These are phyloP conservation scores for Pheosia gnoma DNA, from an alignment of 2,888 invertebrate genomes.

Conservation along the genomic window DNA sequence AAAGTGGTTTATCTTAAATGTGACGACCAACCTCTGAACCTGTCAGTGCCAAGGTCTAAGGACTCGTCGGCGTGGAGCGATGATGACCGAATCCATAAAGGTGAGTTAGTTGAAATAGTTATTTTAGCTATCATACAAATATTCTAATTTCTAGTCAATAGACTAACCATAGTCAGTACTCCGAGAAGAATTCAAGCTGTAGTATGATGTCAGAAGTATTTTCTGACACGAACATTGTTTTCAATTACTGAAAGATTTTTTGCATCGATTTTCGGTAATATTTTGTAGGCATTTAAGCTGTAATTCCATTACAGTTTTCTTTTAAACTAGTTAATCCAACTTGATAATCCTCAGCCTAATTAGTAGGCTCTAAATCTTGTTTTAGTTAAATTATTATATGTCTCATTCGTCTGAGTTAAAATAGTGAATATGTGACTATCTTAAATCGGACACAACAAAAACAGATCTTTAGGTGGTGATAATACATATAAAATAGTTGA, in stretches of 20 bases:
- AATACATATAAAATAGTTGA: not conserved
- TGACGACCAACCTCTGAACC: slow-evolving; percentile 84
- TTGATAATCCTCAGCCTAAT: not conserved
- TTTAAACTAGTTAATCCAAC: not conserved
- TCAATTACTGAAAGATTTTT: no score
- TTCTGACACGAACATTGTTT: no score
- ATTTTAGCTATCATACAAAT: no score
- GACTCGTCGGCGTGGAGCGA: slow-evolving; percentile 66
- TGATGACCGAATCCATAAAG: slow-evolving; percentile 65
- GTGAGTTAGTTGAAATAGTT: slow-evolving; percentile 48
- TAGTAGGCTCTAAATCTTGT: not conserved
- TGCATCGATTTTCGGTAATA: not conserved
- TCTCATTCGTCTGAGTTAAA: no score
- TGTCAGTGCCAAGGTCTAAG: slow-evolving; percentile 83
- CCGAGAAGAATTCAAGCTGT: no score
- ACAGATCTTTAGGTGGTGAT: not conserved
- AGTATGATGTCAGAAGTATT: no score
- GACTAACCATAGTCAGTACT: no score
- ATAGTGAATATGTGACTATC: not conserved
- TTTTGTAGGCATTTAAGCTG: not conserved
- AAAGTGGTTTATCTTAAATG: slow-evolving; percentile 57
- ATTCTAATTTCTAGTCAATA: no score
- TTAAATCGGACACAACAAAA: not conserved
- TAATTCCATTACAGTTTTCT: not conserved
- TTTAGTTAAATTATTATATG: no score